These are phyloP conservation scores for Hydrolagus affinis DNA, from an alignment of 2,113 vertebrate genomes.

Conservation along the genomic window DNA sequence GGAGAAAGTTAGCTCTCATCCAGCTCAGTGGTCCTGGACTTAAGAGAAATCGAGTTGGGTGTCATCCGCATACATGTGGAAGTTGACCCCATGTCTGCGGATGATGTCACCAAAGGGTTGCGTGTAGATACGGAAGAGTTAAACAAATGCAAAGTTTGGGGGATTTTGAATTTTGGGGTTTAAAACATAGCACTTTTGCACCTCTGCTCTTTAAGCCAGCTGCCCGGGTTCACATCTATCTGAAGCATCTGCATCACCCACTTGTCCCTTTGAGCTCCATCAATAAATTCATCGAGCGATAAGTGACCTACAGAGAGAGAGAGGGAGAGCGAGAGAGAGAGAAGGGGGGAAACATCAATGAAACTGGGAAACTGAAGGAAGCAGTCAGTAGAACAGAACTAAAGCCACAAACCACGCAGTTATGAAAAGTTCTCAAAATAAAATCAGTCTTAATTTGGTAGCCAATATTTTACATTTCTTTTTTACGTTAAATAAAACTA, in stretches of 20 bases:
- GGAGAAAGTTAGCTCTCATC: background rate
- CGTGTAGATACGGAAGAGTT: background rate
- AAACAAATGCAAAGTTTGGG: background rate
- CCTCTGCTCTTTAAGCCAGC: conserved; percentile 72
- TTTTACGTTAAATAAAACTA: too few relatives aligned
- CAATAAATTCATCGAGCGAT: conserved; percentile 81
- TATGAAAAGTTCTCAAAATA: too few relatives aligned
- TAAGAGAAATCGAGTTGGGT: background rate
- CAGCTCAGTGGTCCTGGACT: background rate
- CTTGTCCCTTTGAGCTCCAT: conserved; percentile 79
- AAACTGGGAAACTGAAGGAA: background rate
- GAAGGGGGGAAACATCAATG: background rate
- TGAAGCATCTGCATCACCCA: conserved; percentile 98
- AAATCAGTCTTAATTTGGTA: too few relatives aligned
- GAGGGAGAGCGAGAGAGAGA: background rate
- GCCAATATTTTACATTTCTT: too few relatives aligned
- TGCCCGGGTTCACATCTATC: conserved; percentile 75
- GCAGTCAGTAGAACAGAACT: background rate
- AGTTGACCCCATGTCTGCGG: too few relatives aligned
- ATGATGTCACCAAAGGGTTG: too few relatives aligned
- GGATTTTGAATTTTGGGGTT: conserved; percentile 28
- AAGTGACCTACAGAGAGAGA: conserved; percentile 63
- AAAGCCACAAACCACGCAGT: too few relatives aligned
- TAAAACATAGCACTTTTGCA: conserved; percentile 58
- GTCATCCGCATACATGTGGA: too few relatives aligned